phyloP scores from a whole-genome alignment of 1,140 invertebrate species.

The Meloidogyne floridensis region DNA sequence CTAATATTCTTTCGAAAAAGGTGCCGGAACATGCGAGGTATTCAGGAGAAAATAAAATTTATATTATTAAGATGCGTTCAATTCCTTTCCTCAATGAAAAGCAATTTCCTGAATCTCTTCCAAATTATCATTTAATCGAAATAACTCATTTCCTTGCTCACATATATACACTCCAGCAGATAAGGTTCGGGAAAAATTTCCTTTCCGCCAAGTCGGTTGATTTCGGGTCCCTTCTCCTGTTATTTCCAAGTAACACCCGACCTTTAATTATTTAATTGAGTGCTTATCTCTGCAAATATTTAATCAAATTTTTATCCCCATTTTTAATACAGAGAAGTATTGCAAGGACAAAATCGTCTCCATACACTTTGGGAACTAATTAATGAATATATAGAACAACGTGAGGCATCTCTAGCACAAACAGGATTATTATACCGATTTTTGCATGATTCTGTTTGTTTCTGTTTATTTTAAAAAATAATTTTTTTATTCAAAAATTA shows the following conservation, averaged over 20 bases:
- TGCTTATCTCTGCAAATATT: too few relatives aligned
- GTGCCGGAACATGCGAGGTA: constrained; percentile 83
- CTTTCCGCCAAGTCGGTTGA: too few relatives aligned
- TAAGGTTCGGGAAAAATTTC: too few relatives aligned
- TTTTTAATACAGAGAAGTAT: constrained; percentile 69
- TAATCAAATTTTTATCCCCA: too few relatives aligned
- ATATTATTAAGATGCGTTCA: constrained; percentile 69
- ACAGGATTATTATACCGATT: constrained; percentile 94
- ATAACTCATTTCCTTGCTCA: too few relatives aligned
- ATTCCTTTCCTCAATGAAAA: too few relatives aligned
- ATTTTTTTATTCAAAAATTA: not conserved
- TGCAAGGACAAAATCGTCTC: constrained; percentile 70
- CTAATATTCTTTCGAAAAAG: constrained; percentile 75
- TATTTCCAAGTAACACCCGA: too few relatives aligned
- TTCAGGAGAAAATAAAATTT: constrained; percentile 73
- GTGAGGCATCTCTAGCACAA: constrained; percentile 82
- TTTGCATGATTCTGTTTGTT: constrained; percentile 83
- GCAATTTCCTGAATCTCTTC: too few relatives aligned
- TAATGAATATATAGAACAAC: constrained; percentile 79
- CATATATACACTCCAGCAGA: too few relatives aligned
- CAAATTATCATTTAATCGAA: too few relatives aligned
- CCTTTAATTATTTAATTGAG: too few relatives aligned
- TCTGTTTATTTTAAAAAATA: not conserved
- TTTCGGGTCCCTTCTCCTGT: too few relatives aligned
- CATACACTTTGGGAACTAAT: constrained; percentile 81